Evolutionary conservation across 2,888 invertebrate species (phyloP), one percentile per base, ranked within the genome.

Genomic region (Netelia virgata): DNA sequence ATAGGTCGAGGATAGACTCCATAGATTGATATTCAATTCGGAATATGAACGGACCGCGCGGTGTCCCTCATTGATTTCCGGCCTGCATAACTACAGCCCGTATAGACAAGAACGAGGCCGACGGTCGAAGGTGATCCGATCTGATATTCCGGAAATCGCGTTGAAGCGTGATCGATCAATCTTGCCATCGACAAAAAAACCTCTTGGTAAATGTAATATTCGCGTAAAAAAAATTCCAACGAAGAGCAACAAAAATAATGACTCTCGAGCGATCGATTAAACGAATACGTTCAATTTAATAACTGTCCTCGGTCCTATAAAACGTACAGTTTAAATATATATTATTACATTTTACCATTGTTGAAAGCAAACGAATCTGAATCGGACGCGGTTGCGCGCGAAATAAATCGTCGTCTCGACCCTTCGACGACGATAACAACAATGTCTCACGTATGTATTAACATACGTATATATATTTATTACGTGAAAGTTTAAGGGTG

Each of bases 61-160:
- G 16, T 47, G n/a, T 61, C n/a, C 57, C 82, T 77, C 84, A 64
- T 28, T 84, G 81, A 81, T 81, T 84, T 84, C 77, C 73, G 81
- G 66, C 53, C 10, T 47, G 47, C 14, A 16, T 61, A n/a, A n/a
- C n/a, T n/a, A 64, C 28, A 36, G 50, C 23, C 59, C 16, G 47
- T 11, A 57, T 9, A 18, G 3, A 8, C 16, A 11, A 50, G 50
- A 53, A 36, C 18, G 47, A 36, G 23, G 6, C 57, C n/a, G 23
- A 43, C 20, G 63, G 5, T 70, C 20, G 75, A 70, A 64, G 47
- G 70, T 75, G 69, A 76, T 75, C 53, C 61, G 55, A 43, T 41
- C 53, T 41, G 53, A 78, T 82, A 76, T 72, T 69, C 61, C 78
- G 69, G 70, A 83, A 61, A 74, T 70, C 69, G 36, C 53, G 36